phyloP scores from a whole-genome alignment of 2,888 invertebrate genomes.

The Barypeithes pellucidus region DNA sequence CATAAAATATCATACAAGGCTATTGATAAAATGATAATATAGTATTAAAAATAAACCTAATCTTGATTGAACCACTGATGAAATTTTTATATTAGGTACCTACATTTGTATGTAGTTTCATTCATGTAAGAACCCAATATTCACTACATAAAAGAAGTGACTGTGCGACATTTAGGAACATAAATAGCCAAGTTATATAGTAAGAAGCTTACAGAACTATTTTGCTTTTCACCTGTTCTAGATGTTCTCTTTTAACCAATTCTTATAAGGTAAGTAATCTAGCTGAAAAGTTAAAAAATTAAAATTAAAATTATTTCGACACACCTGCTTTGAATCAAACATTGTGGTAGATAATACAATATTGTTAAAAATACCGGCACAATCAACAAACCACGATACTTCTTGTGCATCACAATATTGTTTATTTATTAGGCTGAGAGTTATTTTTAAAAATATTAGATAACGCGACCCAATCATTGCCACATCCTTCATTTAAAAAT shows the following conservation, averaged over 20 bases:
- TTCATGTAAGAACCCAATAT: no score
- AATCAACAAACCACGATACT: slow-evolving; percentile 1
- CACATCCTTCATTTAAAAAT: slow-evolving; percentile 14
- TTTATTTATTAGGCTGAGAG: background rate
- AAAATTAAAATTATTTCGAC: background rate
- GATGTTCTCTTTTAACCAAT: no score
- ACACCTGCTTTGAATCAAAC: background rate
- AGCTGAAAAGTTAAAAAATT: no score
- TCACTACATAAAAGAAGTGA: no score
- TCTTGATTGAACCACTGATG: no score
- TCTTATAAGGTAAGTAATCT: no score
- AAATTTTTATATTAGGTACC: no score
- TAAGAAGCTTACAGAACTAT: no score
- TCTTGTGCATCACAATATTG: background rate
- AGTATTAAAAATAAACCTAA: background rate
- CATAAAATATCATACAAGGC: background rate
- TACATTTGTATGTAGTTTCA: no score
- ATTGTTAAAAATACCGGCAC: background rate
- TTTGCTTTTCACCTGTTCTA: no score
- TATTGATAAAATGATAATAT: slow-evolving; percentile 2
- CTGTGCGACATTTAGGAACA: no score
- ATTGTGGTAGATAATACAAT: background rate
- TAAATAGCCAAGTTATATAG: no score
- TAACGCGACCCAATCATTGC: background rate
- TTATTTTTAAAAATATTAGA: slow-evolving; percentile 7